Evolutionary conservation across 1,140 invertebrate genomes (phyloP), one percentile per base, ranked within the genome.

Genomic region (Melitaea cinxia): DNA sequence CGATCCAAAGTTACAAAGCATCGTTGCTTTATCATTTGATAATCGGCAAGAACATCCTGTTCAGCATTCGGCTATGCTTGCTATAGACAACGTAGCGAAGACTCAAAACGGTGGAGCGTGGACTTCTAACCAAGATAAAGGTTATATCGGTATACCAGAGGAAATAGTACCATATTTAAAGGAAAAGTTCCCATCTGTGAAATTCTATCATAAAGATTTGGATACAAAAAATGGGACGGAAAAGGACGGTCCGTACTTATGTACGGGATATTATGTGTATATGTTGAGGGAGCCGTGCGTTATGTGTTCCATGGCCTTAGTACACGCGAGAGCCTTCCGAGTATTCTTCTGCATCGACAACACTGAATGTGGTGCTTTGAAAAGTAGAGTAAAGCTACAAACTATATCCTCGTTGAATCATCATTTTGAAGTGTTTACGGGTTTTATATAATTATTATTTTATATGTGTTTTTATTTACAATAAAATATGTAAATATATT

Each of bases 271-370:
- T 89, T 95, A 97, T 91, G 83, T 96, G 0, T 99, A 98, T 82
- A 79, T 97, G 10, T 93, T 95, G 1, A 92, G 92, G 59, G 98
- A 99, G 82, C 98, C 98, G 0, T 99, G 98, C 89, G 81, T 96
- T 1, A 97, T 99, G 94, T 99, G 98, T 91, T 93, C 96, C 0
- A 99, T 99, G 98, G 98, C 96, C 0, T 86, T 99, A 47, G 93
- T 99, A 0, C 98, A 99, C 89, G 97, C 96, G 23, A 91, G 98
- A 70, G 94, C 94, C 0, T 93, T 93, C 24, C 92, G 96, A 70
- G 94, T 99, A 0, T 99, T 99, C 84, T 99, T 96, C 81, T 92
- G 93, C 10, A 79, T 91, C 6, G 61, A 89, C 0, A 93, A 94
- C 56, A 68, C 61, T 0, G 58, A 67, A 0, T 85, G 93, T 45